Evolutionary conservation across 1,140 invertebrate species (phyloP).

Genomic region (Psilanteris sp.): DNA sequence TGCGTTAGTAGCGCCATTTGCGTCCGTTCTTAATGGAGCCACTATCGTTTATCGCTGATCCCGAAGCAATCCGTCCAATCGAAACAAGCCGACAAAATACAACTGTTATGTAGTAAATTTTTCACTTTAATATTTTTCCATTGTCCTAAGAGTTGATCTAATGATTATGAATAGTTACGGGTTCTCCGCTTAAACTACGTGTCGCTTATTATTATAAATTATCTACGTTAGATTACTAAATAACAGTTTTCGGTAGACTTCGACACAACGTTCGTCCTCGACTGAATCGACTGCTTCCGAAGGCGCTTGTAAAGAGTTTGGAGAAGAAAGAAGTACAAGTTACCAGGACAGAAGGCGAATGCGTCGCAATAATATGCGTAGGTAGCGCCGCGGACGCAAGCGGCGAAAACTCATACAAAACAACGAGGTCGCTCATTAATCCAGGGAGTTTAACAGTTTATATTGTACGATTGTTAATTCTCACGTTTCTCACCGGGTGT

Average conservation of each 20-base stretch:
- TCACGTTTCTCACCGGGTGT: not conserved
- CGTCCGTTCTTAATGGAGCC: too few species aligned
- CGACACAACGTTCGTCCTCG: slow-evolving; percentile 49
- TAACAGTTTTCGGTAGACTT: slow-evolving; percentile 50
- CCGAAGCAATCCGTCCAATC: slow-evolving; percentile 48
- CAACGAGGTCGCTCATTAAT: slow-evolving; percentile 1
- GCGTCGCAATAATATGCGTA: not conserved
- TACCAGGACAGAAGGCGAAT: not conserved
- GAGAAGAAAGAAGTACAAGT: not conserved
- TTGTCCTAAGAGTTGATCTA: slow-evolving; percentile 43
- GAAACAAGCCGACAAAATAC: slow-evolving; percentile 30
- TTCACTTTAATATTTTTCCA: slow-evolving; percentile 29
- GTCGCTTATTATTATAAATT: slow-evolving; percentile 50
- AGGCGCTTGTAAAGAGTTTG: slow-evolving; percentile 16
- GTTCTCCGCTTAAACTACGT: slow-evolving; percentile 29
- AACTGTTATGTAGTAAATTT: slow-evolving; percentile 40
- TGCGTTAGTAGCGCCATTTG: not conserved
- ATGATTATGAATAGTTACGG: slow-evolving; percentile 41
- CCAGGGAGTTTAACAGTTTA: too few species aligned
- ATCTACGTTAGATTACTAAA: slow-evolving; percentile 53
- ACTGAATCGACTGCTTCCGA: slow-evolving; percentile 53
- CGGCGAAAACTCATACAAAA: slow-evolving; percentile 20
- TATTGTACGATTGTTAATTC: slow-evolving; percentile 1
- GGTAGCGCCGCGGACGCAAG: not conserved
- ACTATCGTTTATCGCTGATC: not conserved